These are phyloP conservation scores for Drosophila willistoni DNA, from an alignment of 1,140 invertebrate species.

Conservation along the genomic window DNA sequence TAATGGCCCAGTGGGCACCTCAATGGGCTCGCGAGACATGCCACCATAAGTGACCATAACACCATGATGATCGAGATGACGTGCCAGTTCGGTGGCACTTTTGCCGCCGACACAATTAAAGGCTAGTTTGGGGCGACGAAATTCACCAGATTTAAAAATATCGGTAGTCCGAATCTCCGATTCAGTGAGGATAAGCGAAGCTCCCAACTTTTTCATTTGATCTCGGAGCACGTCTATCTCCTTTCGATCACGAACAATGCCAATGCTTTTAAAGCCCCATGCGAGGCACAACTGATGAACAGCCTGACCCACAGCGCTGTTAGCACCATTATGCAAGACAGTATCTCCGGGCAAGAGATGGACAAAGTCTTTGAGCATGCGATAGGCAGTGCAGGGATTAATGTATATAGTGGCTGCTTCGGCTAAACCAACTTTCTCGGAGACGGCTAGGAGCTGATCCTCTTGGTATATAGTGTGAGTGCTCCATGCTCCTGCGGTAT, in stretches of 20 bases:
- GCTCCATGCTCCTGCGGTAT: constrained; percentile 94
- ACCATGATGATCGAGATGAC: constrained; percentile 89
- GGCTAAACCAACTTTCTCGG: constrained; percentile 87
- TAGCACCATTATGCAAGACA: constrained; percentile 98
- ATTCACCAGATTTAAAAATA: constrained; percentile 88
- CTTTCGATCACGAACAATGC: constrained; percentile 92
- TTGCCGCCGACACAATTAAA: constrained; percentile 98
- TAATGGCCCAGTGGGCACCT: constrained; percentile 90
- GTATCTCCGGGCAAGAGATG: constrained; percentile 90
- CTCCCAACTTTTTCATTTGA: constrained; percentile 91
- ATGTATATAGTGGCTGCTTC: constrained; percentile 95
- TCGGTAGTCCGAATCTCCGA: constrained; percentile 90
- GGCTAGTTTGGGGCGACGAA: constrained; percentile 91
- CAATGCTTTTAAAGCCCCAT: constrained; percentile 91
- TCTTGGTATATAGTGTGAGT: constrained; percentile 87
- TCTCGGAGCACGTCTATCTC: constrained; percentile 89
- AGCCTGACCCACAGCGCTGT: constrained; percentile 97
- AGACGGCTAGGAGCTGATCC: constrained; percentile 88
- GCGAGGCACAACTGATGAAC: constrained; percentile 95
- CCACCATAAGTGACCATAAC: constrained; percentile 98
- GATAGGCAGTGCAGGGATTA: constrained; percentile 97
- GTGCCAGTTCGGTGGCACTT: constrained; percentile 91
- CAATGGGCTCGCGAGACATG: constrained; percentile 97
- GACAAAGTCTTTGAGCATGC: constrained; percentile 97
- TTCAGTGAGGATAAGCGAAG: constrained; percentile 94